Base-by-base conservation (phyloP, 1,140 invertebrate genomes). In the Anastatus disparis region DNA sequence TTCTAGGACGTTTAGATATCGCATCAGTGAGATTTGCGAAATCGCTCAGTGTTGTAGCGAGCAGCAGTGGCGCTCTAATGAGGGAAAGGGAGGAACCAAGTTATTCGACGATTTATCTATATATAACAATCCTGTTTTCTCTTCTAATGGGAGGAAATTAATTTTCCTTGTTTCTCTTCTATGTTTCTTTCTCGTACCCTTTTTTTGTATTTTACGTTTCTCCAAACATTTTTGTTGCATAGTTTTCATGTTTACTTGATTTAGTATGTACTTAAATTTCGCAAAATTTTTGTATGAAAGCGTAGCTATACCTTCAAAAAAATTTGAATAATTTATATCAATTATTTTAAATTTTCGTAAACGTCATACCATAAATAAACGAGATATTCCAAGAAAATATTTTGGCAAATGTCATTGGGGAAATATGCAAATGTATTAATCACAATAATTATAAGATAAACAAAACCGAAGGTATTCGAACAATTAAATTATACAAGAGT, bases 11-110 rank as follows among this genome's bases (percentile, higher is more conserved):
- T 9, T 31, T 9, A 1, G 27, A 42, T 50, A 50, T 63, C 26
- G 42, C 59, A 48, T 63, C 40, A 20, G 17, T 7, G 27, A 50
- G 59, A 63, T 63, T 63, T 24, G 44, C 27, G 10, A 50, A 63
- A 63, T 63, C 44, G 42, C 59, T 40, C 42, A 22, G 26, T 48
- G 59, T 20, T 17, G n/a, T n/a, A n/a, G n/a, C n/a, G n/a, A n/a
- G n/a, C n/a, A n/a, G n/a, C n/a, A n/a, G n/a, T n/a, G 27, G 26
- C 27, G 3, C 17, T 4, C 31, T 40, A 52, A 59, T 26, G 27
- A 35, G 40, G 20, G 6, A 52, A 10, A 31, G 42, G 20, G 20
- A 46, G 2, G 27, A n/a, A 48, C 44, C 26, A 7, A 6, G 10
- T 9, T 10, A 17, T 9, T 7, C 29, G 7, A 31, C 24, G 22